Conservation (phyloP, 2,888 invertebrate genomes). For the Drosophila pseudotakahashii region DNA sequence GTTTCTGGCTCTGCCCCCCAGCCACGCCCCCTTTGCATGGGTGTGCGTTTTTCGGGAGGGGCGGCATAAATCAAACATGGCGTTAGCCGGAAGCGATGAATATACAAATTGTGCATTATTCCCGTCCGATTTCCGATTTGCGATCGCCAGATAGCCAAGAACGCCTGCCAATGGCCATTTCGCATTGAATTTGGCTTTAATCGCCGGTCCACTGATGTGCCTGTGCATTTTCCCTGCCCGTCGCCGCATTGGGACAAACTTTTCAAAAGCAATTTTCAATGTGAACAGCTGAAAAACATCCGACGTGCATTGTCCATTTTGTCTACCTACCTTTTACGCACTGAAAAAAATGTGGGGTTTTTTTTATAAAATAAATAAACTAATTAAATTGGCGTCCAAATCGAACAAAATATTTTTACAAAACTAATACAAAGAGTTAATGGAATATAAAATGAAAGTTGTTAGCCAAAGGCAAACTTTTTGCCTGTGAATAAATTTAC, state of each 20-base stretch:
- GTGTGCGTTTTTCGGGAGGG: conserved; percentile 3
- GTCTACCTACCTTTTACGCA: conserved; percentile 31
- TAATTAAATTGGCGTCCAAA: no score
- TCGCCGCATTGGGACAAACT: conserved; percentile 15
- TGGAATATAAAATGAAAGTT: neutral
- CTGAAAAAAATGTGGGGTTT: neutral
- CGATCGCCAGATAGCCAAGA: conserved; percentile 52
- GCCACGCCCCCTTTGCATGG: conserved; percentile 9
- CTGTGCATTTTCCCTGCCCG: neutral
- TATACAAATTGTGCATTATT: conserved; percentile 68
- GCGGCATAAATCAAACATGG: conserved; percentile 64
- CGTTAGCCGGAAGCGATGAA: conserved; percentile 56
- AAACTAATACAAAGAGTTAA: no score
- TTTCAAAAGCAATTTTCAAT: conserved; percentile 59
- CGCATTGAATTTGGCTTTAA: conserved; percentile 29
- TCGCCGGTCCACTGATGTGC: neutral
- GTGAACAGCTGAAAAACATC: conserved; percentile 40
- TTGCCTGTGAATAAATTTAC: neutral
- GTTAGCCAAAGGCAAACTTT: neutral
- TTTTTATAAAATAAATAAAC: no score
- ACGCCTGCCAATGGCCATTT: conserved; percentile 8
- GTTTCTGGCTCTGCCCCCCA: neutral
- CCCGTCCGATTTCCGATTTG: conserved; percentile 58
- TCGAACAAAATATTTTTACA: no score
- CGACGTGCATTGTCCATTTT: conserved; percentile 50